phyloP scores from a whole-genome alignment of 2,797 vertebrate genomes.

The Phrynocephalus forsythii region DNA sequence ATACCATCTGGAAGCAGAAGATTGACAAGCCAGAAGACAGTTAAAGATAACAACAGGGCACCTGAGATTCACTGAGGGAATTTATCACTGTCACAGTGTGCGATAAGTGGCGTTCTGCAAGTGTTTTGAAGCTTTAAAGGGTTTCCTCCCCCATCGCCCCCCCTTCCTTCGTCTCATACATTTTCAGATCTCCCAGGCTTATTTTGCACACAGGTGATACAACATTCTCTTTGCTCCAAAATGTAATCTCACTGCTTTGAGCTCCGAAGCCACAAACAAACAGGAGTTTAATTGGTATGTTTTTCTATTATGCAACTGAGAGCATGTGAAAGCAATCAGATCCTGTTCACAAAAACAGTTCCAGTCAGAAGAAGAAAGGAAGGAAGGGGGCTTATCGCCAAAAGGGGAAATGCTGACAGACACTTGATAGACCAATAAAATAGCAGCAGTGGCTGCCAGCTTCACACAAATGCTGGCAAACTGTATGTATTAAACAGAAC shows the following conservation, averaged over 20 bases:
- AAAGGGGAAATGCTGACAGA: constrained; percentile 2
- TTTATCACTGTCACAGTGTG: constrained; percentile 71
- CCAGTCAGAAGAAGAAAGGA: constrained; percentile 1
- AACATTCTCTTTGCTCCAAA: constrained; percentile 9
- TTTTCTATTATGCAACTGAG: constrained; percentile 19
- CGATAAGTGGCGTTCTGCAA: constrained; percentile 58
- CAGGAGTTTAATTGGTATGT: constrained; percentile 32
- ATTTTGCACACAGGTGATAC: constrained; percentile 40
- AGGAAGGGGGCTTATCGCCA: neutral
- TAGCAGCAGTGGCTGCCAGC: constrained; percentile 5
- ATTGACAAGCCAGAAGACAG: constrained; percentile 74
- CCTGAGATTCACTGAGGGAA: constrained; percentile 72
- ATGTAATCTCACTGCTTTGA: constrained; percentile 25
- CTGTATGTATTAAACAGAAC: neutral
- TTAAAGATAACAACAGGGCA: constrained; percentile 75
- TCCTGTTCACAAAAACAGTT: constrained; percentile 5
- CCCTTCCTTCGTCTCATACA: constrained; percentile 19
- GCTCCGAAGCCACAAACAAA: neutral
- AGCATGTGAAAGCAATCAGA: constrained; percentile 8
- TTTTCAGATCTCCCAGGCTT: constrained; percentile 26
- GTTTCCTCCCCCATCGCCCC: neutral
- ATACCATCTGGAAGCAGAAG: constrained; percentile 73
- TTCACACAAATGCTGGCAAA: neutral
- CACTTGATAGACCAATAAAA: constrained; percentile 35
- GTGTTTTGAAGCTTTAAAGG: constrained; percentile 27